Evolutionary conservation across 64 coral and sea anemone species (phyloP).

Genomic region (Pachyseris speciosa): DNA sequence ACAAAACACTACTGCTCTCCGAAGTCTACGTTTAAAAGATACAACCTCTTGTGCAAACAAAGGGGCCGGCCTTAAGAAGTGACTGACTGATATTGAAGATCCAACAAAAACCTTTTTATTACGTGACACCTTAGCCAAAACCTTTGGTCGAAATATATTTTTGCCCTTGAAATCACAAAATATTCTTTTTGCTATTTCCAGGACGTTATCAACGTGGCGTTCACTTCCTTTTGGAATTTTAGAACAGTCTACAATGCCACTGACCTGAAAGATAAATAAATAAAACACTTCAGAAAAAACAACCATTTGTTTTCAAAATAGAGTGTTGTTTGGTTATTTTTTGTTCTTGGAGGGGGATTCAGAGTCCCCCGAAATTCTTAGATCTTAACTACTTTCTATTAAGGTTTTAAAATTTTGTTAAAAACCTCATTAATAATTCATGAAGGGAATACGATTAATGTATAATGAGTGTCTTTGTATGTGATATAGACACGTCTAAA

Average conservation of each 20-base stretch:
- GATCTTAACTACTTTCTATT: no score
- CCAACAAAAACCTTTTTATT: neutral
- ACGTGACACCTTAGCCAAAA: neutral
- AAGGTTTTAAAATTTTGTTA: no score
- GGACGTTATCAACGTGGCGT: neutral
- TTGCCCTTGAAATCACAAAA: neutral
- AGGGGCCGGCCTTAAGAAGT: conserved; percentile 10
- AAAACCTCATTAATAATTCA: no score
- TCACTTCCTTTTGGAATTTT: neutral
- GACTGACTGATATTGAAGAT: neutral
- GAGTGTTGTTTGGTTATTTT: no score
- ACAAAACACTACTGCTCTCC: neutral
- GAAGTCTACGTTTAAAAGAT: neutral
- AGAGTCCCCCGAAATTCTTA: no score
- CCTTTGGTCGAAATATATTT: neutral
- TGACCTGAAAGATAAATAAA: neutral
- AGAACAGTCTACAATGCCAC: neutral
- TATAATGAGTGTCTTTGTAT: no score
- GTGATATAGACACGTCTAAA: no score
- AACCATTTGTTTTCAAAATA: no score
- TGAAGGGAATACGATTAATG: no score
- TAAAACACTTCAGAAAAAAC: no score
- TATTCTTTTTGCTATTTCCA: neutral
- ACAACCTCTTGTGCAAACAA: neutral
- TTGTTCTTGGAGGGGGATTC: no score